Evolutionary conservation across 1,140 invertebrate species (phyloP).

Genomic region (Cherax quadricarinatus): DNA sequence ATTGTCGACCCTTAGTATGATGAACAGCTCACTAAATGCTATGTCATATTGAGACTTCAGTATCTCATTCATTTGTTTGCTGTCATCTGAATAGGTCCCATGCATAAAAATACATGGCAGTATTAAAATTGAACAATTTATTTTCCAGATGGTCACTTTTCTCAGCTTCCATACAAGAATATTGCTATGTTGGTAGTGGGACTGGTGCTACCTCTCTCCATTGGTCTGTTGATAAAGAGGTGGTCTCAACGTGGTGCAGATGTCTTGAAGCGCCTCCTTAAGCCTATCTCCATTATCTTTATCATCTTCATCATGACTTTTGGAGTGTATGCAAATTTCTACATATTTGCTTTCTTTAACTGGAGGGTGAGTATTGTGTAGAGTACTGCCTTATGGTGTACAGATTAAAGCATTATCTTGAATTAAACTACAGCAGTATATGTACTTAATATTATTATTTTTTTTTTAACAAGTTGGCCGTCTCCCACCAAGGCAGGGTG

Average conservation of each 20-base stretch:
- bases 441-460: neutral
- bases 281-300: conserved; percentile 89
- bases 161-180: conserved; percentile 85
- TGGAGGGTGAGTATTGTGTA: conserved; percentile 81
- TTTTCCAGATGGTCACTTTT: conserved; percentile 63
- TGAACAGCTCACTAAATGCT: too few relatives aligned
- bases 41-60: too few relatives aligned
- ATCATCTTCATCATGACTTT: conserved; percentile 91
- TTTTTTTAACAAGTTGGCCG: too few relatives aligned
- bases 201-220: conserved; percentile 88
- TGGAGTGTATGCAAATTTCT: conserved; percentile 92
- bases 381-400: neutral
- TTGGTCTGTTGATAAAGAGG: conserved; percentile 75
- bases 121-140: neutral
- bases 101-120: neutral
- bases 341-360: conserved; percentile 90
- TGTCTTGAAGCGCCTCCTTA: conserved; percentile 87
- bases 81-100: too few relatives aligned
- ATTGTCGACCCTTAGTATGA: too few relatives aligned
- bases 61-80: too few relatives aligned
- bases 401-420: neutral
- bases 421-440: neutral
- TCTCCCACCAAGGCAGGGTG: too few relatives aligned
- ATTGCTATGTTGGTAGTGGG: conserved; percentile 86
- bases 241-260: conserved; percentile 76